Conservation (phyloP, 2,797 vertebrate genomes). For the Aselliscus stoliczkanus region DNA sequence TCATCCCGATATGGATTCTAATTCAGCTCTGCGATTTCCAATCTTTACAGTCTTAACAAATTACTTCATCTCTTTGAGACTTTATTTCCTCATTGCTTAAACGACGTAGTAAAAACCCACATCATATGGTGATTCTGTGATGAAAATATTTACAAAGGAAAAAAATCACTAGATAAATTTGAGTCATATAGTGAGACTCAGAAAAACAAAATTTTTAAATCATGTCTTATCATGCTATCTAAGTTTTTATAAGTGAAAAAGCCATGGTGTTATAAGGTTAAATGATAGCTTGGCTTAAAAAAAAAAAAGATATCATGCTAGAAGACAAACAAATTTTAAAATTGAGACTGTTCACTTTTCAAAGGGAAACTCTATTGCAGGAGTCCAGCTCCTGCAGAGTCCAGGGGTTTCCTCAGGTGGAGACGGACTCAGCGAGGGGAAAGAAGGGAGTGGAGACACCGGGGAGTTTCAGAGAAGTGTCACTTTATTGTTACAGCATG, state of each 20-base stretch:
- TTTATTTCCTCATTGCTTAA: not conserved
- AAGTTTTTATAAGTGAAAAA: not conserved
- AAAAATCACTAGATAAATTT: not conserved
- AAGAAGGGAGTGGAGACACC: too few species aligned
- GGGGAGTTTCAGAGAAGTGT: too few species aligned
- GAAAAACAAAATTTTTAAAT: not conserved
- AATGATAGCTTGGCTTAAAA: not conserved
- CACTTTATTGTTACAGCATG: too few species aligned
- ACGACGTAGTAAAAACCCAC: not conserved
- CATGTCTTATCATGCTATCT: not conserved
- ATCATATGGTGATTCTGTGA: not conserved
- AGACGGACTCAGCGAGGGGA: too few species aligned
- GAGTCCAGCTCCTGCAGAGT: too few species aligned
- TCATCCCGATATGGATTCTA: not conserved
- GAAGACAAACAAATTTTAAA: not conserved
- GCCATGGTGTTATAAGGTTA: not conserved
- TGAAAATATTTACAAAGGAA: not conserved
- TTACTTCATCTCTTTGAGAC: not conserved
- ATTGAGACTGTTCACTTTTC: not conserved
- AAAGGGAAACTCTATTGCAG: not conserved
- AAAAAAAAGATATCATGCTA: not conserved
- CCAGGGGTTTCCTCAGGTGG: too few species aligned
- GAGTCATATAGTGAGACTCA: not conserved
- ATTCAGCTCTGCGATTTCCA: not conserved
- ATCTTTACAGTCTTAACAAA: not conserved